Base-by-base conservation (phyloP, 2,113 vertebrate species). In the Ovis canadensis region DNA sequence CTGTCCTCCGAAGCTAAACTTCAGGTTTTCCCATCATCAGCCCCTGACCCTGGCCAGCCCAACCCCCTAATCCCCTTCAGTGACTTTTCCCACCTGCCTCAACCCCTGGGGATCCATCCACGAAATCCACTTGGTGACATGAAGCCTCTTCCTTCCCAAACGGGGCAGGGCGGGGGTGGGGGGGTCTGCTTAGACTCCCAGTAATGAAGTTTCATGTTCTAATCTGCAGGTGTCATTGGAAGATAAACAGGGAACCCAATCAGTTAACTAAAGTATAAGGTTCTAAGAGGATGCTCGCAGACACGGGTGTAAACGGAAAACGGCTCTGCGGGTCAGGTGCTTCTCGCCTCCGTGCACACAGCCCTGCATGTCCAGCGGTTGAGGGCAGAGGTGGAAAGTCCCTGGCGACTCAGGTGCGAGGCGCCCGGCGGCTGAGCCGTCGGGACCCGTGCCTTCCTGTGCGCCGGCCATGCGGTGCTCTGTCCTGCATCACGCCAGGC, bases 111-210 rank as follows among this genome's bases (percentile, higher is more conserved):
- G 71, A 7, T 43, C 71, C 40, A 77, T 3, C 71, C 40, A 27
- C 0, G 1, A 16, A 31, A 50, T 15, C 4, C 11, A 54, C 90
- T 8, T 2, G 2, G 7, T 10, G 62, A n/a, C 15, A 0, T 1
- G 36, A 27, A 23, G 11, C 4, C 77, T 23, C 54, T 23, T 33
- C 52, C 71, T 83, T 74, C 95, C 86, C 50, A 7, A 25, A 31
- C 1, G 5, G 67, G n/a, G 19, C n/a, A 36, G n/a, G n/a, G n/a
- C 0, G 5, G n/a, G 19, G n/a, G 10, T 40, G n/a, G n/a, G 8
- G 25, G 8, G 12, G 6, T 55, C 57, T 7, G 40, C 31, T 64
- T 6, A 10, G 92, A 59, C 55, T 74, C 31, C 19, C 7, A 40
- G 88, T 31, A 86, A 57, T 7, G 0, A 13, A 15, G 54, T 40